Conservation (phyloP, 2,888 invertebrate species). For the Hedya salicella region DNA sequence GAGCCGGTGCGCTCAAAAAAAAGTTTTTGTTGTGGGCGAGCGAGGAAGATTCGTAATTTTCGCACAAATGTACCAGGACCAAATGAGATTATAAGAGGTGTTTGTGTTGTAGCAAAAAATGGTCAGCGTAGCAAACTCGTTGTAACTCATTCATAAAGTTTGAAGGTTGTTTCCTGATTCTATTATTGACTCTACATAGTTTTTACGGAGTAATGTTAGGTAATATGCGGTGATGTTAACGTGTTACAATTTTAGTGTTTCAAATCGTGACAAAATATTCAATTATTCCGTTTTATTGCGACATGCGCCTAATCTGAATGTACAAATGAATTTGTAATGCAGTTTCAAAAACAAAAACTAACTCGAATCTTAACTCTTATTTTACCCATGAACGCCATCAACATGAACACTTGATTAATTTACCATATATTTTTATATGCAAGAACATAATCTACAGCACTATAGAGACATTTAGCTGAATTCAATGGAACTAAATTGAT, state of each 20-base stretch:
- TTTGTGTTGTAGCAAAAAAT: conserved; percentile 61
- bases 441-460: too few species aligned
- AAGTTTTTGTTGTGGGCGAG: conserved; percentile 63
- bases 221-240: conserved; percentile 4
- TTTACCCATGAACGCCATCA: background rate
- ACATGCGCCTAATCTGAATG: background rate
- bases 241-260: background rate
- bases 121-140: conserved; percentile 45
- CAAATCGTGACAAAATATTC: background rate
- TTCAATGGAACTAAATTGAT: background rate
- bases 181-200: conserved; percentile 18
- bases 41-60: conserved; percentile 78
- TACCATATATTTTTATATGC: too few species aligned
- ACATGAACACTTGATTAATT: too few species aligned
- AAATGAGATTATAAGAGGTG: conserved; percentile 60
- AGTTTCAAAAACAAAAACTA: background rate
- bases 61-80: conserved; percentile 82
- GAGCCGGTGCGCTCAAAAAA: conserved; percentile 70
- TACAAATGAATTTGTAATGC: conserved; percentile 9
- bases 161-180: conserved; percentile 45
- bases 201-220: conserved; percentile 14
- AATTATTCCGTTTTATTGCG: conserved; percentile 1
- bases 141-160: conserved; percentile 42
- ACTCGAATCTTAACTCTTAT: background rate
- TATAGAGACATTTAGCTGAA: background rate